These are phyloP conservation scores for Peromyscus eremicus DNA, from an alignment of 2,797 vertebrate species.

Conservation along the genomic window DNA sequence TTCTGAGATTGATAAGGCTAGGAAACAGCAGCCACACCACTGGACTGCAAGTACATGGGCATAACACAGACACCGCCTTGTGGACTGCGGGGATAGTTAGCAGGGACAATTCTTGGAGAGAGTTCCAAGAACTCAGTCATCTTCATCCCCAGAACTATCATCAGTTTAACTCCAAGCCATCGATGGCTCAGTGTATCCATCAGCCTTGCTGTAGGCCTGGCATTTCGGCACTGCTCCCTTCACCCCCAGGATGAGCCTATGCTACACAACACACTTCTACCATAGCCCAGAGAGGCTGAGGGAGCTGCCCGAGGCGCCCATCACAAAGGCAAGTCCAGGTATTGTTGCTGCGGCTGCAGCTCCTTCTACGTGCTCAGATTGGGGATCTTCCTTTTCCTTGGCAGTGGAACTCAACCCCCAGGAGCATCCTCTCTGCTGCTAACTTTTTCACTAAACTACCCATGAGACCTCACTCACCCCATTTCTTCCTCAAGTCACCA, in stretches of 20 bases:
- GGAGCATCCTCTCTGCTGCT: not conserved
- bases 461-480: rapidly evolving
- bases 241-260: not conserved
- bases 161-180: not conserved
- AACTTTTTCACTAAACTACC: too few species aligned
- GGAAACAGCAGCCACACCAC: rapidly evolving
- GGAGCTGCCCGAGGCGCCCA: rapidly evolving
- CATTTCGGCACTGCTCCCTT: rapidly evolving
- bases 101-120: rapidly evolving
- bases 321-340: not conserved
- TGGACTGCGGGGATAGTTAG: rapidly evolving
- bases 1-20: rapidly evolving
- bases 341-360: rapidly evolving
- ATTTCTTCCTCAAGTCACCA: not conserved
- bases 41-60: rapidly evolving
- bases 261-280: not conserved
- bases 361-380: not conserved
- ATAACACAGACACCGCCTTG: rapidly evolving
- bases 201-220: not conserved
- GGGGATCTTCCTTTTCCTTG: not conserved
- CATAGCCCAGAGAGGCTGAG: not conserved
- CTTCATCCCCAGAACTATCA: rapidly evolving
- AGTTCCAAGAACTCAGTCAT: not conserved
- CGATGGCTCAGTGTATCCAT: not conserved
- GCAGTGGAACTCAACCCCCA: not conserved